phyloP scores from a whole-genome alignment of 2,888 invertebrate species.

The Melipona beecheii region DNA sequence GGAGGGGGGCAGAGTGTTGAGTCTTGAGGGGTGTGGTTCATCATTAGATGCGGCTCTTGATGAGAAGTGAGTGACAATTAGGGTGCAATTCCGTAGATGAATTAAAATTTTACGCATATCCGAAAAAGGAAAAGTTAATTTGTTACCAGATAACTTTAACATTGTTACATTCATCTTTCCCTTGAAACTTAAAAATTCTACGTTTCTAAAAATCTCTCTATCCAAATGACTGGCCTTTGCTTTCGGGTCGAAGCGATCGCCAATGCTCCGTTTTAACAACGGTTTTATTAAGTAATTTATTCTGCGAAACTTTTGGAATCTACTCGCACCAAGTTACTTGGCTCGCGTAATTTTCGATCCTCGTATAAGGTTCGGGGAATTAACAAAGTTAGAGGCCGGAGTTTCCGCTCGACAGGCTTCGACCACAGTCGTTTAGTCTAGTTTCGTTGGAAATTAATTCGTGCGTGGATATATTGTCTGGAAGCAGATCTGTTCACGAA shows the following conservation, averaged over 20 bases:
- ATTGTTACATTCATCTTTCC: too few relatives aligned
- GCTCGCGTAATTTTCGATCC: constrained; percentile 31
- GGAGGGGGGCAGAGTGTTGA: not conserved
- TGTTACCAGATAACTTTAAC: too few relatives aligned
- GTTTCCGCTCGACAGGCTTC: not conserved
- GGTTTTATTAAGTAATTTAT: constrained; percentile 31
- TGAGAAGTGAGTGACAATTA: constrained; percentile 29
- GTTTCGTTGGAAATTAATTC: constrained; percentile 23
- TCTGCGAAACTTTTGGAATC: constrained; percentile 12
- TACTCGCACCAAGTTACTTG: not conserved
- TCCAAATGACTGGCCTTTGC: not conserved
- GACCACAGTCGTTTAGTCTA: not conserved
- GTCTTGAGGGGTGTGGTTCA: constrained; percentile 5
- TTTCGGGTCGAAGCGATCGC: not conserved
- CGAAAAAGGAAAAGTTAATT: not conserved
- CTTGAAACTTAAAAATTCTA: too few relatives aligned
- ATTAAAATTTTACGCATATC: not conserved
- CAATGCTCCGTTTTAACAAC: not conserved
- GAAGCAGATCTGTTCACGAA: not conserved
- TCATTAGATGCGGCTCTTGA: constrained; percentile 24
- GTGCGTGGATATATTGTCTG: constrained; percentile 8
- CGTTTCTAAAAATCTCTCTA: too few relatives aligned
- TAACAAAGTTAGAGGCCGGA: constrained; percentile 29
- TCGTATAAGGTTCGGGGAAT: constrained; percentile 24
- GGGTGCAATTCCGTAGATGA: not conserved